Evolutionary conservation across 2,797 vertebrate genomes (phyloP).

Genomic region (Myiotriccus ornatus): DNA sequence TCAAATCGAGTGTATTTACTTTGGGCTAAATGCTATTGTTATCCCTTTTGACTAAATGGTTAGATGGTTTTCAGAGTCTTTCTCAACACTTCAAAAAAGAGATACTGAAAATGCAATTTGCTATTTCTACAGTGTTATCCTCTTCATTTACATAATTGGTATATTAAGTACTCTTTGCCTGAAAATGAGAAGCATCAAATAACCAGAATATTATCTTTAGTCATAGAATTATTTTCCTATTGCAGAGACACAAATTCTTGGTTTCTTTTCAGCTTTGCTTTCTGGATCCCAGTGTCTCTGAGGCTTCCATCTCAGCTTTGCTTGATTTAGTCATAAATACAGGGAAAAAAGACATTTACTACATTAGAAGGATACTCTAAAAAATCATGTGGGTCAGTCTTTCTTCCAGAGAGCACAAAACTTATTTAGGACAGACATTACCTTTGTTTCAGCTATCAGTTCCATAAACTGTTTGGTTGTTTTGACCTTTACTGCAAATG

Average conservation of each 20-base stretch:
- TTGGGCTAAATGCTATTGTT: background rate
- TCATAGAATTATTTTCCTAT: background rate
- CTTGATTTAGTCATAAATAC: background rate
- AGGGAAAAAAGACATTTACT: background rate
- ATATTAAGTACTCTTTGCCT: background rate
- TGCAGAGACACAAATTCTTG: background rate
- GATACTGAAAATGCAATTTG: background rate
- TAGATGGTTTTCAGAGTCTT: background rate
- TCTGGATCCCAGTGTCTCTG: background rate
- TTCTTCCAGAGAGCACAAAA: background rate
- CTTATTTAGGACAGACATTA: background rate
- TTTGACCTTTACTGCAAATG: background rate
- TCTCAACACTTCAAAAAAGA: background rate
- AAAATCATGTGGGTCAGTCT: background rate
- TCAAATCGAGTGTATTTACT: slow-evolving; percentile 13
- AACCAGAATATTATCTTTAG: background rate
- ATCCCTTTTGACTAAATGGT: background rate
- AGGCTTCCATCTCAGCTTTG: background rate
- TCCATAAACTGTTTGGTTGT: background rate
- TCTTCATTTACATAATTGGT: background rate
- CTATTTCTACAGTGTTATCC: background rate
- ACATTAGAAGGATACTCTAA: background rate
- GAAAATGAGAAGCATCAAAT: background rate
- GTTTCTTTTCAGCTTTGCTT: background rate
- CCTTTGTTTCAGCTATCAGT: background rate